phyloP scores from a whole-genome alignment of 2,113 vertebrate species.

The Onychostoma macrolepis region DNA sequence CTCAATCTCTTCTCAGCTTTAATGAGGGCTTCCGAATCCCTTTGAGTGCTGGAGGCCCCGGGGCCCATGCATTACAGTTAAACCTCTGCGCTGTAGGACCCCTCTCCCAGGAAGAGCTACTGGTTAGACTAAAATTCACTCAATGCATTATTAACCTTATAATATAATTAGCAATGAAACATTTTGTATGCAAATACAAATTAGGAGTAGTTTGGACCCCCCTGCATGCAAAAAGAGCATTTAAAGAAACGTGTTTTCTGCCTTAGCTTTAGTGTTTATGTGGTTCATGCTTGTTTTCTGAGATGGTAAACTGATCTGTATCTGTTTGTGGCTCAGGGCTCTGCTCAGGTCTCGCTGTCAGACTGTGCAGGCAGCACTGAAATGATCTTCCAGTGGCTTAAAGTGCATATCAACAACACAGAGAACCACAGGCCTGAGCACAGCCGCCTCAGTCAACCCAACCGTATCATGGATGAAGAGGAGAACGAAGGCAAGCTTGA shows the following conservation, averaged over 20 bases:
- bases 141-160: not conserved
- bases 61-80: slow-evolving; percentile 84
- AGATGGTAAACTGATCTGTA: not conserved
- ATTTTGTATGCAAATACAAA: not conserved
- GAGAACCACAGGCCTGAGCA: slow-evolving; percentile 74
- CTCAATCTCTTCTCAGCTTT: slow-evolving; percentile 85
- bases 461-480: slow-evolving; percentile 71
- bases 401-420: slow-evolving; percentile 80
- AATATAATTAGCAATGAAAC: not conserved
- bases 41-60: slow-evolving; percentile 78
- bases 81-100: slow-evolving; percentile 87
- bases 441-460: slow-evolving; percentile 63
- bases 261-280: not conserved
- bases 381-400: slow-evolving; percentile 90
- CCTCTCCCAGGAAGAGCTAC: slow-evolving; percentile 86
- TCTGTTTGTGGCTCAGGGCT: slow-evolving; percentile 78
- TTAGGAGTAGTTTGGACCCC: not conserved
- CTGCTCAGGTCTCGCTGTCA: slow-evolving; percentile 84
- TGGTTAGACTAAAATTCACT: slow-evolving; percentile 77
- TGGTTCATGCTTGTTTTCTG: not conserved
- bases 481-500: slow-evolving; percentile 39
- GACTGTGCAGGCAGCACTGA: slow-evolving; percentile 81
- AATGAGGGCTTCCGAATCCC: slow-evolving; percentile 95
- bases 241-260: no score
- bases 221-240: not conserved